These are phyloP conservation scores for Peromyscus eremicus DNA, from an alignment of 2,797 vertebrate species.

Conservation along the genomic window DNA sequence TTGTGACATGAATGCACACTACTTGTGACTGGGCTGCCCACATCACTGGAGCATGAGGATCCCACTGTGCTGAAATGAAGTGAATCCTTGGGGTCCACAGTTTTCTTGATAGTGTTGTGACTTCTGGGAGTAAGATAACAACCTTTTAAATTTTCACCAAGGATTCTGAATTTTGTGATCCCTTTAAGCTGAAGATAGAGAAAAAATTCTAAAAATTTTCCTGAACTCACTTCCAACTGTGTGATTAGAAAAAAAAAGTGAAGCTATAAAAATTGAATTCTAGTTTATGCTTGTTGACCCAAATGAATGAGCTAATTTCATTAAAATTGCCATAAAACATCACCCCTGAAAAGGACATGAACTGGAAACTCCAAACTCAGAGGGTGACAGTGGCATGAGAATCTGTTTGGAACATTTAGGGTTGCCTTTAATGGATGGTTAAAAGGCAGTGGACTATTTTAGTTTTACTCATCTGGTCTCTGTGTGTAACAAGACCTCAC, in stretches of 20 bases:
- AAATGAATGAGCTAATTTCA: constrained; percentile 43
- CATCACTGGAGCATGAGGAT: no score
- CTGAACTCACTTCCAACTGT: constrained; percentile 24
- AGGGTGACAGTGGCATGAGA: not conserved
- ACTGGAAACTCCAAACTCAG: constrained; percentile 6
- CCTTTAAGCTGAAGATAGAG: not conserved
- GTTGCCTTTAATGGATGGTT: not conserved
- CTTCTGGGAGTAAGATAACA: not conserved
- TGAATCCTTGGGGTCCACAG: not conserved
- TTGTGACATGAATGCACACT: fast-evolving
- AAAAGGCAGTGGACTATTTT: not conserved
- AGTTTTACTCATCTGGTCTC: constrained; percentile 26
- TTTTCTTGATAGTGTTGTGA: fast-evolving
- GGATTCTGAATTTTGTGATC: not conserved
- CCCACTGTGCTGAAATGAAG: not conserved
- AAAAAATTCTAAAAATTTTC: not conserved
- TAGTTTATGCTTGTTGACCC: constrained; percentile 44
- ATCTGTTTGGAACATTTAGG: not conserved
- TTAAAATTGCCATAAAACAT: constrained; percentile 56
- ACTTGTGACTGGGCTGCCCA: not conserved
- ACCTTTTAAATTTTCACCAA: not conserved
- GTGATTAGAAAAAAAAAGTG: constrained; percentile 18
- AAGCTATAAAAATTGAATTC: constrained; percentile 29
- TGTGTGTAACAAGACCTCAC: not conserved
- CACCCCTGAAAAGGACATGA: constrained; percentile 39